phyloP scores from a whole-genome alignment of 2,888 invertebrate species.

The Athrips mouffetella region DNA sequence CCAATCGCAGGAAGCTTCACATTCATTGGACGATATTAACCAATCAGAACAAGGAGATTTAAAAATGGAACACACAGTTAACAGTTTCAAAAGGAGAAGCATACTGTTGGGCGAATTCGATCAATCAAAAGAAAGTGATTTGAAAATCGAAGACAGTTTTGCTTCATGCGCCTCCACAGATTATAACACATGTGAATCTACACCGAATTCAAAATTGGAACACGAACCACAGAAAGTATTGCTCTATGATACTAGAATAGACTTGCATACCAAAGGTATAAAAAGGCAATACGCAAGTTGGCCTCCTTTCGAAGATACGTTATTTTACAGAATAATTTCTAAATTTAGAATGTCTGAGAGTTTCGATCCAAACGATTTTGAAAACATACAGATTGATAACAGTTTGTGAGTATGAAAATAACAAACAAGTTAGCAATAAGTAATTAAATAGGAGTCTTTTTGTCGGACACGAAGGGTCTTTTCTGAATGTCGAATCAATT shows the following conservation, averaged over 20 bases:
- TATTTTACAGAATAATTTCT: constrained; percentile 61
- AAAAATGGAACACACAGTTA: background rate
- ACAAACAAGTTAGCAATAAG: background rate
- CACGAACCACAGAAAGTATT: constrained; percentile 31
- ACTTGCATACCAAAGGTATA: constrained; percentile 27
- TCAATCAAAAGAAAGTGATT: background rate
- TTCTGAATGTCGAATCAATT: no score
- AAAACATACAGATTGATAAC: constrained; percentile 31
- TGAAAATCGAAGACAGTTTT: constrained; percentile 24
- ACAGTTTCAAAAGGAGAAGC: background rate
- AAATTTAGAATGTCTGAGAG: constrained; percentile 69
- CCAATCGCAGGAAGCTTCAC: background rate
- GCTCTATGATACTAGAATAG: constrained; percentile 40
- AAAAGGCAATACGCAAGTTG: constrained; percentile 50
- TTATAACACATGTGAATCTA: constrained; percentile 38
- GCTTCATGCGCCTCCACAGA: constrained; percentile 34
- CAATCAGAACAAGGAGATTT: background rate
- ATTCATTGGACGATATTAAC: background rate
- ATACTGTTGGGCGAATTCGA: background rate
- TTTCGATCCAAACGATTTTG: constrained; percentile 60
- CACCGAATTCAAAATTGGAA: constrained; percentile 19
- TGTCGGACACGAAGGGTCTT: no score
- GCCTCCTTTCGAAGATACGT: constrained; percentile 64
- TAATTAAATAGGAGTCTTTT: no score
- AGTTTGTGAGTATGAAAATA: constrained; percentile 17